Evolutionary conservation across 2,797 vertebrate species (phyloP).

Genomic region (Mycteria americana): DNA sequence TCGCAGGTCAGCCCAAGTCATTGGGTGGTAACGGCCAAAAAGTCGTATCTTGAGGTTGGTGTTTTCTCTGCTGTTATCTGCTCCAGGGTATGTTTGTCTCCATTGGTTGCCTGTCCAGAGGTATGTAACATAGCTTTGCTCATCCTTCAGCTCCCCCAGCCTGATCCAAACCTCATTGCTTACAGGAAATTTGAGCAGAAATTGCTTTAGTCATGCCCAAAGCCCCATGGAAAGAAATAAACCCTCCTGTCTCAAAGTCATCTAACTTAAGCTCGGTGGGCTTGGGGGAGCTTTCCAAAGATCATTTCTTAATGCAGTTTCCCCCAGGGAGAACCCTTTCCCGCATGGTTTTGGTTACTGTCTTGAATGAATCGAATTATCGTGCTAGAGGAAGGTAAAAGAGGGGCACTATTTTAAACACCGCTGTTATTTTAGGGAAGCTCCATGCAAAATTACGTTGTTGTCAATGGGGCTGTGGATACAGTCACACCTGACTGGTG

Average conservation of each 20-base stretch:
- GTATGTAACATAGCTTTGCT: fast-evolving
- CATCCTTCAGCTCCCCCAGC: neutral
- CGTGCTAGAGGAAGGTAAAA: neutral
- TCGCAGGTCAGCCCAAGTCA: neutral
- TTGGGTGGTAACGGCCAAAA: neutral
- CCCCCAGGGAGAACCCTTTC: neutral
- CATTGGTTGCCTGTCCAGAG: neutral
- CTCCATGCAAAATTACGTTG: neutral
- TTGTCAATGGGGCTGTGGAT: neutral
- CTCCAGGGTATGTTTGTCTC: neutral
- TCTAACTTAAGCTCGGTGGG: fast-evolving
- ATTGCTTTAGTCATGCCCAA: neutral
- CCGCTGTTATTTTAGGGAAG: neutral
- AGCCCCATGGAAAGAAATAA: neutral
- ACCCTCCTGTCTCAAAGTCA: neutral
- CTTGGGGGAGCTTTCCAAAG: neutral
- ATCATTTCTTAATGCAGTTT: neutral
- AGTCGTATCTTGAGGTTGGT: fast-evolving
- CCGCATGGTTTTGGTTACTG: neutral
- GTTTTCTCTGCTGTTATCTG: neutral
- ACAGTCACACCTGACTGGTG: neutral
- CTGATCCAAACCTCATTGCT: neutral
- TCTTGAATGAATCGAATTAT: neutral
- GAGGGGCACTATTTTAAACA: neutral
- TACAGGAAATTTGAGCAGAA: neutral